Evolutionary conservation across 1,140 invertebrate genomes (phyloP).

Genomic region (Heliconius melpomene): DNA sequence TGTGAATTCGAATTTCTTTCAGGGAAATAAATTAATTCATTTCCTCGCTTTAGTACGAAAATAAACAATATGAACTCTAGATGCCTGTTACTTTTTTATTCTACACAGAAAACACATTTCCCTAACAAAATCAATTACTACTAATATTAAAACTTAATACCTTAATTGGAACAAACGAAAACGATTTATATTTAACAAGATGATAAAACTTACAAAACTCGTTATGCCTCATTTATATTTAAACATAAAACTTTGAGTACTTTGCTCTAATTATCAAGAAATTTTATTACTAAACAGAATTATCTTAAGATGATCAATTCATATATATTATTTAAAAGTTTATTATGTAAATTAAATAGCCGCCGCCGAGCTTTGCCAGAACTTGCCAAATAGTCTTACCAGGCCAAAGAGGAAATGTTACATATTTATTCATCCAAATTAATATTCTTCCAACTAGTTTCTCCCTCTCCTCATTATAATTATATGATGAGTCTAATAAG

Average conservation of each 20-base stretch:
- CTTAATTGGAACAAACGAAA: neutral
- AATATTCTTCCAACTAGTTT: too few relatives aligned
- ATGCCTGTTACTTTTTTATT: neutral
- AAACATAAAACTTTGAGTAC: neutral
- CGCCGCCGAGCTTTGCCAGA: neutral
- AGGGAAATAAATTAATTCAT: too few relatives aligned
- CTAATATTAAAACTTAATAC: neutral
- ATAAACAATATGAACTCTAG: too few relatives aligned
- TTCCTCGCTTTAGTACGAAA: too few relatives aligned
- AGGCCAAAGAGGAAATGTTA: too few relatives aligned
- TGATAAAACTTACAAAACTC: constrained; percentile 5
- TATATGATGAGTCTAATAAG: too few relatives aligned
- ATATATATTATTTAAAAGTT: neutral
- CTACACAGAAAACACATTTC: too few relatives aligned
- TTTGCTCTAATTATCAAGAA: neutral
- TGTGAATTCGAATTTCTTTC: too few relatives aligned
- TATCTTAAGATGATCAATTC: neutral
- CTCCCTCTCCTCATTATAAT: too few relatives aligned
- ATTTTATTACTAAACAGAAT: neutral
- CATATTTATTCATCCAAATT: too few relatives aligned
- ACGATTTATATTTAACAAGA: neutral
- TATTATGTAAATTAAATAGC: neutral
- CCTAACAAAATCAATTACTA: neutral
- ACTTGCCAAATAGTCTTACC: neutral
- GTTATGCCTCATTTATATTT: neutral